Percentiles rank a stretch among this genome's conserved stretches.
Evolutionary conservation across 2,113 vertebrate genomes (phyloP).

Genomic region (Pholis gunnellus): DNA sequence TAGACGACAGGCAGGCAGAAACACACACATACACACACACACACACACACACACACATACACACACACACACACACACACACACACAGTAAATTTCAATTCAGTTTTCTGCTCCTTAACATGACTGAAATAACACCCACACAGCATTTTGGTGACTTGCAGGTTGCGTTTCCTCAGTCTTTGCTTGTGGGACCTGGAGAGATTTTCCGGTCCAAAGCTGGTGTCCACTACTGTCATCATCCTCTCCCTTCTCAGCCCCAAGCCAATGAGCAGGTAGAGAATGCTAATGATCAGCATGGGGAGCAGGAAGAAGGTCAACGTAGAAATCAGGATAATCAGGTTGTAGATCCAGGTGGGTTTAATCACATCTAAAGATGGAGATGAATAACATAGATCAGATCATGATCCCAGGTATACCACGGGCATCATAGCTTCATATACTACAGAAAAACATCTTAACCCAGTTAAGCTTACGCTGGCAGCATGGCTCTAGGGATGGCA

Average conservation of each 20-base stretch:
- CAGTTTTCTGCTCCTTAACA: neutral
- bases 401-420: neutral
- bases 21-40: neutral
- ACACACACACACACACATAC: neutral
- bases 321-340: slow-evolving; percentile 74
- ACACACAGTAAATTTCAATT: neutral
- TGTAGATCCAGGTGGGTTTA: slow-evolving; percentile 78
- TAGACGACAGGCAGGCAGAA: neutral
- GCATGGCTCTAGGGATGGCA: neutral
- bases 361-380: slow-evolving; percentile 60
- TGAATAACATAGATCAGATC: neutral
- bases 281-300: slow-evolving; percentile 79
- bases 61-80: neutral
- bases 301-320: slow-evolving; percentile 81
- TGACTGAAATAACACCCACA: slow-evolving; percentile 58
- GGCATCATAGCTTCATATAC: too few species aligned
- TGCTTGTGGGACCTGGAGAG: slow-evolving; percentile 39
- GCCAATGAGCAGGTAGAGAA: slow-evolving; percentile 82
- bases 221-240: neutral
- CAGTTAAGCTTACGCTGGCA: neutral
- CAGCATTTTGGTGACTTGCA: slow-evolving; percentile 86
- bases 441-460: neutral
- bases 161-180: slow-evolving; percentile 72
- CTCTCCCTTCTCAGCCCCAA: slow-evolving; percentile 68
- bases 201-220: slow-evolving; percentile 40